Base-by-base conservation (phyloP, 92 coral and sea anemone genomes). In the Phymanthus crucifer region DNA sequence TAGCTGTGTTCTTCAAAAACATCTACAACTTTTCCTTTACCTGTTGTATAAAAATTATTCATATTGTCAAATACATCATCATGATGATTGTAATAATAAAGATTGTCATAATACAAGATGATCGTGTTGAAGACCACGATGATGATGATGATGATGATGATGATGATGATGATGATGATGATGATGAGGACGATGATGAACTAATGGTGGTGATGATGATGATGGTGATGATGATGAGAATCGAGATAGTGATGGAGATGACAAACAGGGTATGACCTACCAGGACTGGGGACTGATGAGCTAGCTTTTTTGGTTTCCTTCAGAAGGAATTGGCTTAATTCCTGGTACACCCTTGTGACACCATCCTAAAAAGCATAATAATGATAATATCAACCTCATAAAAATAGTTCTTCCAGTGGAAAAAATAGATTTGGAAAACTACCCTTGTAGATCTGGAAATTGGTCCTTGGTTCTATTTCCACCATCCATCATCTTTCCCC, bases 311-410 rank as follows among this genome's bases (percentile, higher is more conserved):
- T 86, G 14, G 90, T 76, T 50, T 82, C 76, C 47, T 82, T 66
- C n/a, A 90, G 79, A 26, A 90, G 83, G 76, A 87, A 88, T 31
- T 93, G 91, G 3, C 86, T 83, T 34, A 88, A 71, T 56, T 72
- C 84, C 68, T 87, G 85, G 58, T 86, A 83, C n/a, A 91, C 84
- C 77, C 43, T 76, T 72, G 66, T 91, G 17, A 69, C 69, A 32
- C 82, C 90, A 34, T 85, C 94, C 97, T 91, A 81, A 73, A 13
- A 40, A 69, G 19, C 37, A n/a, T 4, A 54, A 54, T 4, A 54
- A 54, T 1, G 27, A 10, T 21, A 54, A 54, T 0, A 17, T 1
- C 4, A 50, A 16, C 57, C 14, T 50, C 18, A 0, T n/a, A 50
- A 50, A 21, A 50, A 50, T 13, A 19, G 17, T 13, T 65, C 19